phyloP scores from a whole-genome alignment of 2,797 vertebrate genomes.

The Rhincodon typus region DNA sequence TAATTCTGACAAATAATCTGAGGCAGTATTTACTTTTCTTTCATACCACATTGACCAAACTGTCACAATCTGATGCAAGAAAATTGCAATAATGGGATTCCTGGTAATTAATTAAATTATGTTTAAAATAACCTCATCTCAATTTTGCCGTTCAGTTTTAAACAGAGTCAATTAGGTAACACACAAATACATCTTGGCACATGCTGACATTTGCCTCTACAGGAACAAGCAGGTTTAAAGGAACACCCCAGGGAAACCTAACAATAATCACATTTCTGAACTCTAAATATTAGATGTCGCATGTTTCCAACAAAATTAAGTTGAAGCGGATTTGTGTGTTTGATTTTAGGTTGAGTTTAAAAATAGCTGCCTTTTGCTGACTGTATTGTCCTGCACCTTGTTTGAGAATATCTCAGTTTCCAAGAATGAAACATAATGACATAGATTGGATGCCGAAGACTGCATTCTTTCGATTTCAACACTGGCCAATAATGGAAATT shows the following conservation, averaged over 20 bases:
- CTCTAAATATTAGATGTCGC: not conserved
- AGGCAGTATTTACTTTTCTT: constrained; percentile 3
- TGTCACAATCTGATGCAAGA: not conserved
- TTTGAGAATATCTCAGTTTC: not conserved
- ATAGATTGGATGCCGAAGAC: not conserved
- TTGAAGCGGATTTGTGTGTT: not conserved
- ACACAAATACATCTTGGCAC: not conserved
- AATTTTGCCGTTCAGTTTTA: too few species aligned
- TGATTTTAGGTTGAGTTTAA: not conserved
- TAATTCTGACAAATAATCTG: not conserved
- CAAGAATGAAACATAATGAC: not conserved
- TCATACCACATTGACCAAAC: not conserved
- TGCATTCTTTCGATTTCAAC: not conserved
- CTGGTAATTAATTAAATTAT: constrained; percentile 32
- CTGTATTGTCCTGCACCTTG: not conserved
- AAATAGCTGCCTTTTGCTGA: not conserved
- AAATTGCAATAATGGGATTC: constrained; percentile 1
- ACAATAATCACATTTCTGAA: not conserved
- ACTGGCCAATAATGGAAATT: not conserved
- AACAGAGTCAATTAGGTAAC: not conserved
- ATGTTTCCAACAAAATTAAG: not conserved
- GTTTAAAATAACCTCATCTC: too few species aligned
- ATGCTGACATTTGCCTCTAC: not conserved
- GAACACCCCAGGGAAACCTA: not conserved
- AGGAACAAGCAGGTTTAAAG: constrained; percentile 15